Base-by-base conservation (phyloP, 2,113 vertebrate species). In the Anoplopoma fimbria region DNA sequence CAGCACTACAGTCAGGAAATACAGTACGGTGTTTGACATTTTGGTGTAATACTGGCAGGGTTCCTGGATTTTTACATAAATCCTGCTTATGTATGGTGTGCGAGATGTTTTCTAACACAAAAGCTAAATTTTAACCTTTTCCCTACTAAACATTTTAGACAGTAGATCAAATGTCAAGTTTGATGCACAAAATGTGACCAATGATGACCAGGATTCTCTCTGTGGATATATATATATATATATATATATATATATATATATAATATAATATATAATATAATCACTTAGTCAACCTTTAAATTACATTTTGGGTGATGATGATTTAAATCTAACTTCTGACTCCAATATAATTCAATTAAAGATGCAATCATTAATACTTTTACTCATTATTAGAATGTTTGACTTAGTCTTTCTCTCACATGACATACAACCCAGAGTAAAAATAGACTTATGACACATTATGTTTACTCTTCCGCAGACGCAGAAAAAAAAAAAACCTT, bases 361-460 rank as follows among this genome's bases (percentile, higher is more conserved):
- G 12, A 60, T 27, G 0, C 17, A 29, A 33, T 69, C 0, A 25
- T 17, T 68, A 0, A 3, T 17, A 27, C 14, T 62, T 63, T 33
- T 6, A 62, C 17, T 51, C 19, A 19, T 42, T 3, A 21, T 60
- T 58, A 57, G 0, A 69, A 49, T 12, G 47, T 2, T 0, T 49
- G 61, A 57, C 25, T 40, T 12, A 80, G 23, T 49, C 2, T 33
- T 2, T 62, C 34, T 69, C 25, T 74, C 60, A 57, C n/a, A 40
- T 29, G 25, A 63, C 75, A 75, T 45, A 57, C 69, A 65, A 58
- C 62, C 9, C 7, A 60, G 51, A 42, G 21, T 74, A 81, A 81
- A 79, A 62, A 36, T 34, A 65, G 29, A 13, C 38, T 2, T 68
- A 12, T 77, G 76, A 86, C 71, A 47, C 33, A 64, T 33, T 77